Evolutionary conservation across 2,888 invertebrate genomes (phyloP).

Genomic region (Caenorhabditis sp.): DNA sequence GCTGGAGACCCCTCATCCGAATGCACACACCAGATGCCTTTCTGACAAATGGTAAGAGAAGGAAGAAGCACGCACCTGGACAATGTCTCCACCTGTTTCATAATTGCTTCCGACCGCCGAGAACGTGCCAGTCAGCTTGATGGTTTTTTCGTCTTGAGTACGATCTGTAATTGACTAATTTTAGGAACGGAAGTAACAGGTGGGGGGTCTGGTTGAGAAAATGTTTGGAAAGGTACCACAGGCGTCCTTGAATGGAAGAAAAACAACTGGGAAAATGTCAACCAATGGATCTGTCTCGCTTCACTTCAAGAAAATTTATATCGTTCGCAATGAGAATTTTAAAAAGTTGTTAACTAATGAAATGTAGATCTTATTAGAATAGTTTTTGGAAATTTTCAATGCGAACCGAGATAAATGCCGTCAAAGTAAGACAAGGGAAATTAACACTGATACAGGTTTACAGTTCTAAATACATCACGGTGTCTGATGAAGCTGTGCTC

Average conservation of each 20-base stretch:
- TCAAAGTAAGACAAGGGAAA: too few species aligned
- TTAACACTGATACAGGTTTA: too few species aligned
- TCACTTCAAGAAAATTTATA: too few species aligned
- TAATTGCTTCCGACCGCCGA: conserved; percentile 76
- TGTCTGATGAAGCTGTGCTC: too few species aligned
- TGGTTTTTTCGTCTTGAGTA: conserved; percentile 53
- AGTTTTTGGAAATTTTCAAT: too few species aligned
- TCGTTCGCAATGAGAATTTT: too few species aligned
- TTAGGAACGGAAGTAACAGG: conserved; percentile 16
- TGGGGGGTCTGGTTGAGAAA: background rate
- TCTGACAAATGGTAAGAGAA: conserved; percentile 17
- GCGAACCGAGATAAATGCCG: too few species aligned
- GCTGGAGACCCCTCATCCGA: background rate
- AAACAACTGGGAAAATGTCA: background rate
- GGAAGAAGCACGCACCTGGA: conserved; percentile 68
- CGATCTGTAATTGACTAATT: conserved; percentile 55
- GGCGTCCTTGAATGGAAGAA: background rate
- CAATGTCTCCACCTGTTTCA: conserved; percentile 74
- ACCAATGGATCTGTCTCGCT: too few species aligned
- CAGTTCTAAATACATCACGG: too few species aligned
- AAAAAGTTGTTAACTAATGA: too few species aligned
- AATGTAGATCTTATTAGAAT: too few species aligned
- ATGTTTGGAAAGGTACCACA: background rate
- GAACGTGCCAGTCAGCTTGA: conserved; percentile 70
- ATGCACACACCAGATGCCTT: conserved; percentile 22